phyloP scores from a whole-genome alignment of 2,797 vertebrate species.

The Dendrocincla fuliginosa region DNA sequence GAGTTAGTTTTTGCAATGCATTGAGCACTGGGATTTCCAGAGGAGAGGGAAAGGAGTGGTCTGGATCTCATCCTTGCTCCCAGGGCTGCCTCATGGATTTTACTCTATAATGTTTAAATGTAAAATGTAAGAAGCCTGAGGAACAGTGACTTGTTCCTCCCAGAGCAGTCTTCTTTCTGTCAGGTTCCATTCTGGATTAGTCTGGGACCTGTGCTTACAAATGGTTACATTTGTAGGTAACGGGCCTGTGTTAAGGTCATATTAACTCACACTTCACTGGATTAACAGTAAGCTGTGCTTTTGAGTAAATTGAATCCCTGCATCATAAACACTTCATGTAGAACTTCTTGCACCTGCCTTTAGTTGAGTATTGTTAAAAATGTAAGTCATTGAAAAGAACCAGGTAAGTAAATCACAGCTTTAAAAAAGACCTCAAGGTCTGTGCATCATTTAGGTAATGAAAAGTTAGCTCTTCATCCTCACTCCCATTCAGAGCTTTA shows the following conservation, averaged over 20 bases:
- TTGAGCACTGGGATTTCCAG: background rate
- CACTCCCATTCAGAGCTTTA: background rate
- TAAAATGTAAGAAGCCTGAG: background rate
- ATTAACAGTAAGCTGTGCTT: background rate
- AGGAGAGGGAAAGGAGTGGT: background rate
- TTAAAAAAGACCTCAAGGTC: background rate
- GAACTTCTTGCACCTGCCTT: background rate
- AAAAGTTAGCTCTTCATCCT: background rate
- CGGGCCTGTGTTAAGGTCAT: background rate
- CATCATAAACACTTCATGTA: background rate
- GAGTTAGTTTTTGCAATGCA: background rate
- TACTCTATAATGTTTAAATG: background rate
- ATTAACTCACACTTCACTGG: background rate
- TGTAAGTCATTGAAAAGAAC: background rate
- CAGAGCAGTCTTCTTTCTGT: background rate
- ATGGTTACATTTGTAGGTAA: background rate
- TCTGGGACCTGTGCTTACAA: background rate
- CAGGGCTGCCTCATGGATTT: background rate
- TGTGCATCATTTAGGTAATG: background rate
- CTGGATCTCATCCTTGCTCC: background rate
- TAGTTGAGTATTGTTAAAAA: background rate
- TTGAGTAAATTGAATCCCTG: background rate
- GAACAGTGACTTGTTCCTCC: background rate
- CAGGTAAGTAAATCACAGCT: background rate
- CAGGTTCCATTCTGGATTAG: background rate